Evolutionary conservation across 2,888 invertebrate species (phyloP).

Genomic region (Desoria tigrina): DNA sequence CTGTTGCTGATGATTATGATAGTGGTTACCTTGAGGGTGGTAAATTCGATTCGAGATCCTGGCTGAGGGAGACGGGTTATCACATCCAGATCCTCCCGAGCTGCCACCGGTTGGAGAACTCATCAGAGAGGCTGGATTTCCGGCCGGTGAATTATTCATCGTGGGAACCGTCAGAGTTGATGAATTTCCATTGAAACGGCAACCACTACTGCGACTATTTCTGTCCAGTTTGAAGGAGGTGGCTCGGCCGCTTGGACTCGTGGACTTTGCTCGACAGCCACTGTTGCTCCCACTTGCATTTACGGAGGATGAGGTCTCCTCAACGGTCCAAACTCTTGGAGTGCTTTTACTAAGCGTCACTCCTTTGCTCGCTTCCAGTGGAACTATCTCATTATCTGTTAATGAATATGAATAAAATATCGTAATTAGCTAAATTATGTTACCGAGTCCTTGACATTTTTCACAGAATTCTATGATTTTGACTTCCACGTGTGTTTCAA

Average conservation of each 20-base stretch:
- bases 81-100: constrained; percentile 16
- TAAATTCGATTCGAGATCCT: constrained; percentile 28
- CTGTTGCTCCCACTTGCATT: constrained; percentile 15
- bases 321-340: constrained; percentile 52
- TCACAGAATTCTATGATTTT: too few relatives aligned
- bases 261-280: constrained; percentile 18
- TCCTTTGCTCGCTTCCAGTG: constrained; percentile 25
- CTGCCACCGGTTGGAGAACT: constrained; percentile 36
- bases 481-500: too few relatives aligned
- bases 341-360: constrained; percentile 32
- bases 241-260: constrained; percentile 30
- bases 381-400: constrained; percentile 33
- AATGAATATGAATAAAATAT: too few relatives aligned
- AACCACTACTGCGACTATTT: constrained; percentile 16
- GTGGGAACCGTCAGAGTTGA: constrained; percentile 15
- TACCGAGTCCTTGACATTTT: too few relatives aligned
- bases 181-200: constrained; percentile 27
- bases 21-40: constrained; percentile 27
- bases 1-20: constrained; percentile 23
- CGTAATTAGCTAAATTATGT: too few relatives aligned
- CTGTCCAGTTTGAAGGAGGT: constrained; percentile 9
- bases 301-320: constrained; percentile 27
- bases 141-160: constrained; percentile 42
- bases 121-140: constrained; percentile 44
- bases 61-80: constrained; percentile 23